Conservation (phyloP, 2,113 vertebrate genomes). For the Dasyprocta punctata region DNA sequence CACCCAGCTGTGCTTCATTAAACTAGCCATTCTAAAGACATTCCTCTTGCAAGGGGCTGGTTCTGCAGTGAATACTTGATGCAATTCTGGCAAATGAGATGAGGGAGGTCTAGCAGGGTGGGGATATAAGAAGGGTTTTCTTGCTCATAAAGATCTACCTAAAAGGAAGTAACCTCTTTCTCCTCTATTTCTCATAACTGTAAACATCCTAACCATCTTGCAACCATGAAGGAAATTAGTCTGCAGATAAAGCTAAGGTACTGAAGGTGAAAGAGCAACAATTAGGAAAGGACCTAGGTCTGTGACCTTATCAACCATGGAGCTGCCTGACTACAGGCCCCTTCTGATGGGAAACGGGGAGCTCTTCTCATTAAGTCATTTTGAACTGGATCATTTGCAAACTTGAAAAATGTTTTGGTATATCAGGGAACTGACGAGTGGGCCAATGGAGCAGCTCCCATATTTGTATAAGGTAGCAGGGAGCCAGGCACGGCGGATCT, state of each 20-base stretch:
- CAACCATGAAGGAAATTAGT: not conserved
- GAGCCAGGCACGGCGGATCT: not conserved
- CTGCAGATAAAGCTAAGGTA: not conserved
- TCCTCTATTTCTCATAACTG: not conserved
- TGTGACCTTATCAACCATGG: not conserved
- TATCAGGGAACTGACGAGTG: not conserved
- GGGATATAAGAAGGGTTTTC: not conserved
- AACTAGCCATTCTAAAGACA: not conserved
- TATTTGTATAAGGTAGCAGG: not conserved
- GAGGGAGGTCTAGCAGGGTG: not conserved
- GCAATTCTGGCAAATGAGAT: not conserved
- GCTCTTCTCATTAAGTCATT: slow-evolving; percentile 3
- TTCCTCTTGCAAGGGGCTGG: not conserved
- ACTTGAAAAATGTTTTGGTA: not conserved
- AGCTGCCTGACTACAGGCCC: not conserved
- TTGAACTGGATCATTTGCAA: not conserved
- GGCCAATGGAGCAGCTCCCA: not conserved
- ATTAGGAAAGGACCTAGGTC: slow-evolving; percentile 6
- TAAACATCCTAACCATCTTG: not conserved
- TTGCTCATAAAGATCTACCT: not conserved
- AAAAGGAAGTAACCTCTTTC: not conserved
- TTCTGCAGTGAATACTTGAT: not conserved
- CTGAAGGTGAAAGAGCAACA: not conserved
- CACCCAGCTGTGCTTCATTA: not conserved
- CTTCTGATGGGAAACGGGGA: not conserved